Percentiles rank a stretch among this genome's conserved stretches.
These are phyloP conservation scores for Cardiocondyla obscurior DNA, from an alignment of 1,140 invertebrate species.

Conservation along the genomic window DNA sequence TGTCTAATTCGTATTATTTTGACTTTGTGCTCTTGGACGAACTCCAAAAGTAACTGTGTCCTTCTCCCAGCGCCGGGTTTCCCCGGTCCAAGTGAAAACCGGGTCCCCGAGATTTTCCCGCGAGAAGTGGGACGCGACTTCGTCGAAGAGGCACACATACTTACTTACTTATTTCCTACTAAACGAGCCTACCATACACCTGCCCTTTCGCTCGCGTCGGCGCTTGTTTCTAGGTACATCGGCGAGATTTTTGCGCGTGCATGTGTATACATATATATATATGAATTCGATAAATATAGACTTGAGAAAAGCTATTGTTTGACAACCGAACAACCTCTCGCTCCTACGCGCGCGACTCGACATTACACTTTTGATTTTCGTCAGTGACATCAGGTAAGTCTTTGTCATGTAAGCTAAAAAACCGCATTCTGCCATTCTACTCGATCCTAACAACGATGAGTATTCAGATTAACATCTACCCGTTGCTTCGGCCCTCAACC, in stretches of 20 bases:
- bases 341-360: conserved; percentile 58
- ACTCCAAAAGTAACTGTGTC: no score
- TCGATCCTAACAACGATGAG: conserved; percentile 63
- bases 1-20: no score
- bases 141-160: conserved; percentile 4
- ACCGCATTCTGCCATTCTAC: conserved; percentile 73
- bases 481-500: conserved; percentile 53
- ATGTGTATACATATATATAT: conserved; percentile 4
- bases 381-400: conserved; percentile 70
- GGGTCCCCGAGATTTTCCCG: not conserved
- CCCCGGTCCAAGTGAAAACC: no score
- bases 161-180: conserved; percentile 28
- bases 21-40: no score
- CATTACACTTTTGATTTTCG: conserved; percentile 66
- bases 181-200: not conserved
- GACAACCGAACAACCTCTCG: conserved; percentile 52
- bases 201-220: not conserved
- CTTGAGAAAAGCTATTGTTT: conserved; percentile 31
- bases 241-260: not conserved
- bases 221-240: conserved; percentile 13
- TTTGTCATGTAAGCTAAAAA: conserved; percentile 63
- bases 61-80: no score
- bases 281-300: conserved; percentile 35
- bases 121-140: not conserved
- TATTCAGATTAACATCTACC: conserved; percentile 63